Base-by-base conservation (phyloP, 2,888 invertebrate genomes). In the Drosophila kanekoi region DNA sequence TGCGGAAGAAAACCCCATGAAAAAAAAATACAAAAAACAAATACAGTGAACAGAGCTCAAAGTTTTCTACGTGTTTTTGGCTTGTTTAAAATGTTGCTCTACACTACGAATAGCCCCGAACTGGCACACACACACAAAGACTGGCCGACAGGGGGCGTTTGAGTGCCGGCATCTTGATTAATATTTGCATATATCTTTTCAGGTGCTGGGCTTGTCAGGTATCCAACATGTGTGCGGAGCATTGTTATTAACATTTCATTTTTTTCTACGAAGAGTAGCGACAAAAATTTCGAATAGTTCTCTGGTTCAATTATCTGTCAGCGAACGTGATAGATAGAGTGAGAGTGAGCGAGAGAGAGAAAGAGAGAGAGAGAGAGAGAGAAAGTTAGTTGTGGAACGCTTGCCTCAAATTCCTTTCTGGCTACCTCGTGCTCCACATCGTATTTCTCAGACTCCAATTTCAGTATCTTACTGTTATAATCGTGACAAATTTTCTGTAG, bases 371-470 rank as follows among this genome's bases (percentile, higher is more conserved):
- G 20, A n/a, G 57, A 49, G 38, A 43, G 41, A 72, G 54, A 53
- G 54, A 59, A 45, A 54, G 35, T 63, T 59, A 40, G 63, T 59
- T 58, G 45, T 82, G 66, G 53, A 72, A 61, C 91, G 92, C 94
- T 94, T 95, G 98, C 98, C 97, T 99, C 98, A 93, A 96, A 95
- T 93, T 97, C 97, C 96, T 97, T 98, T 94, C 96, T 96, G 94
- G 97, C 95, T 93, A 98, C 98, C 94, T 97, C 97, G 94, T 96
- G 95, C 94, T 99, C 99, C 94, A 98, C 96, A 95, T 99, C 99
- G 95, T 97, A 99, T 95, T 99, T 99, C 94, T 96, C 87, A 88
- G 91, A 90, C 91, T 92, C 92, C 92, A 92, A 91, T 86, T 89
- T 89, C 67, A 86, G 86, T 78, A 91, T 91, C 80, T 91, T 92